These are phyloP conservation scores for Bubo scandiacus DNA, from an alignment of 2,113 vertebrate species.

Conservation along the genomic window DNA sequence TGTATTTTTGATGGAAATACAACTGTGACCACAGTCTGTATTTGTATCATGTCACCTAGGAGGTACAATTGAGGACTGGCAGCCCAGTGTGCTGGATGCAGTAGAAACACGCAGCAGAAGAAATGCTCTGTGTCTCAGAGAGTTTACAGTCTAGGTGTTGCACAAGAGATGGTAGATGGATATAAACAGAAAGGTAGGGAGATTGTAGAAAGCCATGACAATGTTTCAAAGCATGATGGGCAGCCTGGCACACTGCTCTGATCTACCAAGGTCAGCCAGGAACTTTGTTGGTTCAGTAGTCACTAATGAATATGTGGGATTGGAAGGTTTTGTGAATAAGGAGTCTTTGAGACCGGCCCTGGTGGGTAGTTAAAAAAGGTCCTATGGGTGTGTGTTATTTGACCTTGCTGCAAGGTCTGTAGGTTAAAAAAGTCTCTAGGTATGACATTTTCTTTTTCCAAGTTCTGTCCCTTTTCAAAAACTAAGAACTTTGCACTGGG, in stretches of 20 bases:
- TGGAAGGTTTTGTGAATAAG: neutral
- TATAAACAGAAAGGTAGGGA: conserved; percentile 5
- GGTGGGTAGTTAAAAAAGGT: neutral
- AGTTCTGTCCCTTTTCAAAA: neutral
- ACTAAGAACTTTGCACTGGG: neutral
- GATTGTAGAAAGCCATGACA: neutral
- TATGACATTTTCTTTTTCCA: neutral
- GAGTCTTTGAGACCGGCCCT: neutral
- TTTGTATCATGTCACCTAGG: conserved; percentile 53
- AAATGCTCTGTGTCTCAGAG: neutral
- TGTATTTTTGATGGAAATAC: conserved; percentile 28
- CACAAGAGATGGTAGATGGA: neutral
- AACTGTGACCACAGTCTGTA: conserved; percentile 37
- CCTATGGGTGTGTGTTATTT: neutral
- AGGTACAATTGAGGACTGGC: conserved; percentile 43
- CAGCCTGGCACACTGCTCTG: neutral
- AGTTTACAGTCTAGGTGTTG: neutral
- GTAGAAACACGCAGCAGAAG: neutral
- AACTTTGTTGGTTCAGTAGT: neutral
- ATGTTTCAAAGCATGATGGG: neutral
- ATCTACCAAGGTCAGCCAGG: neutral
- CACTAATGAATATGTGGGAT: neutral
- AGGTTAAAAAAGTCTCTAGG: neutral
- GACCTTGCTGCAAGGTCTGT: neutral
- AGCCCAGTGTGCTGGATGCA: neutral